Evolutionary conservation across 2,797 vertebrate species (phyloP), one percentile per base, ranked within the genome.

Genomic region (Artibeus lituratus): DNA sequence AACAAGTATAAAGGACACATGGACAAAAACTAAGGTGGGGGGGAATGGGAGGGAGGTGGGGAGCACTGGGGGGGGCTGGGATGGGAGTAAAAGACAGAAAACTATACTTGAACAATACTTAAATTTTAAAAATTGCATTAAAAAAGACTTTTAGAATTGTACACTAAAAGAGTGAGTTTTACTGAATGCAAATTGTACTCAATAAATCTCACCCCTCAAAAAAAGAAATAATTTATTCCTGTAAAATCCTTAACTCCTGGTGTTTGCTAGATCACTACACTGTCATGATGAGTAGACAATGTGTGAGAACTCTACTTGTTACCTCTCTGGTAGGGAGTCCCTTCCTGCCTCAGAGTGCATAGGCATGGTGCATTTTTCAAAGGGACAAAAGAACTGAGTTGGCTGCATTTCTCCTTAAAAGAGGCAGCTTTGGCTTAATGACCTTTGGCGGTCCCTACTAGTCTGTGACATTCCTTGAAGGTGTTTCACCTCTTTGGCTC

Each of bases 401-500:
- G 21, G n/a, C 51, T n/a, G 0, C 1, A 3, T 3, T 87, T 32
- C 37, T 82, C 67, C 24, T 62, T 19, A 3, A 26, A 83, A 74
- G 26, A 73, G 70, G 35, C 14, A 8, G 39, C 18, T 65, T 44
- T 26, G 87, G 51, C 72, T 90, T n/a, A 5, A 26, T 51, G 81
- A 69, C 62, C 44, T 65, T 47, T 3, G 0, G 67, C 19, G 32
- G 69, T 35, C 80, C 69, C 69, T 92, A 70, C 65, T 42, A 22
- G 87, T 22, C 26, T 22, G 9, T 83, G 89, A 76, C 53, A 39
- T 57, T 74, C 73, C 59, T 39, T 53, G 47, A 59, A 94, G 67
- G 39, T 32, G 19, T 29, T 49, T 76, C 22, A 53, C 70, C 81
- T 78, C 49, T 35, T 42, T 87, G 94, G 91, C 91, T 92, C 39